Percentiles rank a stretch among this genome's conserved stretches.
Evolutionary conservation across 2,113 vertebrate genomes (phyloP).

Genomic region (Rhinolophus ferrumequinum): DNA sequence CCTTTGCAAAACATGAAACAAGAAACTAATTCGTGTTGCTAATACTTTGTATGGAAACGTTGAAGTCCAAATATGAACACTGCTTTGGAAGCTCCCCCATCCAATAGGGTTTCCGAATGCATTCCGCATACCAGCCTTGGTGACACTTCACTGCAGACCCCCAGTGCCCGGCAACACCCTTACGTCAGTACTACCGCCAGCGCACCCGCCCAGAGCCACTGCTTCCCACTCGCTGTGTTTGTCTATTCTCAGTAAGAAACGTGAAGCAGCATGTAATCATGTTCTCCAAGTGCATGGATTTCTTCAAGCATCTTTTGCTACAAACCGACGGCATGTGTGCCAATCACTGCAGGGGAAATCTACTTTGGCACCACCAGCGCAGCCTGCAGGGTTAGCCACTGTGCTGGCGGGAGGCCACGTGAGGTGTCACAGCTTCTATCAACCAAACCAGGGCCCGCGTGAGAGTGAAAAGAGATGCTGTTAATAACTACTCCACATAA

Average conservation of each 20-base stretch:
- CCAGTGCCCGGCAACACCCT: slow-evolving; percentile 41
- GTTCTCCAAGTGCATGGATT: neutral
- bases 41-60: neutral
- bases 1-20: neutral
- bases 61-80: neutral
- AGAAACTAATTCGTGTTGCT: neutral
- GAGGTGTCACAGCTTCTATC: too few relatives aligned
- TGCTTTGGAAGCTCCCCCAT: neutral
- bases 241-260: rapidly evolving
- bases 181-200: slow-evolving; percentile 17
- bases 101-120: neutral
- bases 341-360: neutral
- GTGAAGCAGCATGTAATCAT: neutral
- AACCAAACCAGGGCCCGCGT: too few relatives aligned
- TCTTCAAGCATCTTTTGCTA: neutral
- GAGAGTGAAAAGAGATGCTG: too few relatives aligned
- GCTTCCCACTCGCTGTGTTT: neutral
- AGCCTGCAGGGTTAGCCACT: too few relatives aligned
- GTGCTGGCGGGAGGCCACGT: too few relatives aligned
- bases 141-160: slow-evolving; percentile 4
- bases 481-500: too few relatives aligned
- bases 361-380: too few relatives aligned
- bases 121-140: neutral
- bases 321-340: neutral
- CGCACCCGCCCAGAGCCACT: neutral